Evolutionary conservation across 2,797 vertebrate genomes (phyloP).

Genomic region (Helarctos malayanus): DNA sequence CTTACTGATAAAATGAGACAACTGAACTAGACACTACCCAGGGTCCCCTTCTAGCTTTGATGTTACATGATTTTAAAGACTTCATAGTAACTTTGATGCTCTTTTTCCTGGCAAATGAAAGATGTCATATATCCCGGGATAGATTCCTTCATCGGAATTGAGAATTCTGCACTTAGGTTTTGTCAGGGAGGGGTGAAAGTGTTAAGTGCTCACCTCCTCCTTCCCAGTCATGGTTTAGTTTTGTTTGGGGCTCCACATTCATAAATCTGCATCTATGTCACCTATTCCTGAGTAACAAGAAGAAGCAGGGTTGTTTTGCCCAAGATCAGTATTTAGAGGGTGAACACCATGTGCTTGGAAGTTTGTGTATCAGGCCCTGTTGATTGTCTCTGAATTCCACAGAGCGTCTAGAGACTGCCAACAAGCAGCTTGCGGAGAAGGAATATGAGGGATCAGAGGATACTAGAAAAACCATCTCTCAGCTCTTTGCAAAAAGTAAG

Average conservation of each 20-base stretch:
- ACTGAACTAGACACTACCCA: neutral
- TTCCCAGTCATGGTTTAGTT: neutral
- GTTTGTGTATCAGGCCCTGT: conserved; percentile 13
- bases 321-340: conserved; percentile 55
- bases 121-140: neutral
- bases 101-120: conserved; percentile 41
- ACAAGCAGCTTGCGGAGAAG: conserved; percentile 97
- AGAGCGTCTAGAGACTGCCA: conserved; percentile 99
- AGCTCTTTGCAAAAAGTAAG: conserved; percentile 97
- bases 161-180: conserved; percentile 29
- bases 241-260: conserved; percentile 48
- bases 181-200: neutral
- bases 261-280: conserved; percentile 30
- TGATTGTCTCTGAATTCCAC: conserved; percentile 78
- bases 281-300: conserved; percentile 50
- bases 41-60: neutral
- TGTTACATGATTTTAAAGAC: conserved; percentile 16
- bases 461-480: conserved; percentile 98
- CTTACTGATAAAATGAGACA: neutral
- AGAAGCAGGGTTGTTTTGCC: conserved; percentile 63
- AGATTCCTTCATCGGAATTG: conserved; percentile 20
- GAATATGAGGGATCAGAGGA: conserved; percentile 98
- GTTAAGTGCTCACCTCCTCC: neutral
- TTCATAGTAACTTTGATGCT: conserved; percentile 13
- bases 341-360: conserved; percentile 22